Percentiles rank a stretch among this genome's conserved stretches.
Conservation (phyloP, 2,797 vertebrate genomes). For the Argyrosomus regius region DNA sequence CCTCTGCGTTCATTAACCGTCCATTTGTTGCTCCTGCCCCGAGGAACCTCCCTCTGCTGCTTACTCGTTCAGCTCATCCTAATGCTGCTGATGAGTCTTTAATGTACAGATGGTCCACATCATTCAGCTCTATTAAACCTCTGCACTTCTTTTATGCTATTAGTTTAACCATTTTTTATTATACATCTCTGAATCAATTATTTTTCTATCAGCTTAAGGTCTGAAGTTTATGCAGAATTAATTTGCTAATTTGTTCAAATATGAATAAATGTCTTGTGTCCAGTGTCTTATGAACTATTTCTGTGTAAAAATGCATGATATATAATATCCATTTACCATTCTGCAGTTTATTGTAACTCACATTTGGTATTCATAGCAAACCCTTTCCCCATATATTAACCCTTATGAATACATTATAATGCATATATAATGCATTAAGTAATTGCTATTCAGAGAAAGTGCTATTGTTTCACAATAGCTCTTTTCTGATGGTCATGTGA, state of each 20-base stretch:
- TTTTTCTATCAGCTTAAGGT: conserved; percentile 20
- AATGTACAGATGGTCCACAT: conserved; percentile 70
- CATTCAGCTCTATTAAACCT: conserved; percentile 47
- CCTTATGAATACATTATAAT: conserved; percentile 71
- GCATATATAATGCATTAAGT: conserved; percentile 73
- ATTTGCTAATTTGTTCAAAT: background rate
- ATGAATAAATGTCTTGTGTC: conserved; percentile 9
- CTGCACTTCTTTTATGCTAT: conserved; percentile 50
- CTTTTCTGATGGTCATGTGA: conserved; percentile 73
- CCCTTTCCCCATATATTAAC: conserved; percentile 49
- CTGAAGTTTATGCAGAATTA: background rate
- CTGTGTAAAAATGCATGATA: conserved; percentile 39
- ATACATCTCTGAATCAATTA: conserved; percentile 25
- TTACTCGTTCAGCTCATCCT: conserved; percentile 52
- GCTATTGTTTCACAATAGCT: conserved; percentile 63
- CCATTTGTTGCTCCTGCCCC: conserved; percentile 66
- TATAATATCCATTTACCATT: conserved; percentile 34
- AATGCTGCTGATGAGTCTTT: conserved; percentile 71
- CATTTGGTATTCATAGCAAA: conserved; percentile 57
- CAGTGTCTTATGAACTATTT: conserved; percentile 7
- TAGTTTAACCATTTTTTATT: conserved; percentile 29
- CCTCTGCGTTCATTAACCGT: conserved; percentile 59
- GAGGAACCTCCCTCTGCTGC: conserved; percentile 55
- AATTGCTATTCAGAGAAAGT: conserved; percentile 67
- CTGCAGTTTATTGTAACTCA: conserved; percentile 40